Evolutionary conservation across 2,113 vertebrate species (phyloP), one percentile per base, ranked within the genome.

Genomic region (Albula glossodonta): DNA sequence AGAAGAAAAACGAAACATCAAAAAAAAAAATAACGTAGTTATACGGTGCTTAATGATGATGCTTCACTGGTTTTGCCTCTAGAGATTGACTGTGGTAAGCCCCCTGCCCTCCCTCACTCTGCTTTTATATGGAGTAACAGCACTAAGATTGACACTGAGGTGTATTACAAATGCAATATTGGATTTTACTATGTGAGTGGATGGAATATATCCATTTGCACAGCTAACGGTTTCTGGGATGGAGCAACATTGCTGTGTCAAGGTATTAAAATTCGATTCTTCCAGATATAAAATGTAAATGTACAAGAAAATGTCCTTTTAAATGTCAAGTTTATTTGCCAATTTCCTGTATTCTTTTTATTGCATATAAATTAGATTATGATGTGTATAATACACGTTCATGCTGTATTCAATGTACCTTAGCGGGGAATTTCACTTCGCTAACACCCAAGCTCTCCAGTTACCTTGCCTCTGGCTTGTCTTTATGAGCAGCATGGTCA

Each of bases 51-150:
- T 3, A 41, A n/a, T 85, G 84, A 60, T 25, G 49, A 22, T 49
- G 17, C n/a, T 41, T 41, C 48, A n/a, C 52, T 79, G 31, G 15
- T 60, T 86, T 1, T 89, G 25, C 85, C 8, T 88, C 89, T 17
- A 94, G 94, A 92, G 90, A 90, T 93, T 88, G 87, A 93, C 25
- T 94, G 94, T 88, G 93, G 93, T 60, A n/a, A 83, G 82, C 93
- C 94, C 85, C 81, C 83, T 0, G 19, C 49, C 56, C 80, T 95
- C 84, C 91, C 91, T 74, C 91, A 95, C 57, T 66, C 93, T 0
- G 51, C 88, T 49, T 86, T 91, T 15, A 84, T 92, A 49, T 95
- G 94, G 94, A 81, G 93, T 86, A 90, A 90, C 78, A 85, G 88
- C 13, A 93, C 90, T 25, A 89, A 84, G 51, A 82, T 94, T 0